These are phyloP conservation scores for Panulirus ornatus DNA, from an alignment of 1,140 invertebrate species.

Conservation along the genomic window DNA sequence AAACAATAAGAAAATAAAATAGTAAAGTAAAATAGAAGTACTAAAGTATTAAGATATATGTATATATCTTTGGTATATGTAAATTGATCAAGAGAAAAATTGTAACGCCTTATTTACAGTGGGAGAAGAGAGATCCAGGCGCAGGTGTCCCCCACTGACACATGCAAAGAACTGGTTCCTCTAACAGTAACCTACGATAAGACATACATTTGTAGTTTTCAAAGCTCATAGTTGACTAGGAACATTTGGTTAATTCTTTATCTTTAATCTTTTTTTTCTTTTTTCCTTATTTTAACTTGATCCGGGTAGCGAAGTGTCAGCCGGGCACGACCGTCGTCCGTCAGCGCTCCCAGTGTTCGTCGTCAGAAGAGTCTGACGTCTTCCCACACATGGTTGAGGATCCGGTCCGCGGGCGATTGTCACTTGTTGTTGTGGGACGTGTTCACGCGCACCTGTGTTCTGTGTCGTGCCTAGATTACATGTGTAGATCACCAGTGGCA, in stretches of 20 bases:
- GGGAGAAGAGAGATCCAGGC: neutral
- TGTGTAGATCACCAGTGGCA: too few species aligned
- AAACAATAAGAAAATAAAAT: too few species aligned
- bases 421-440: too few species aligned
- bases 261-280: conserved; percentile 29
- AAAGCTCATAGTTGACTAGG: conserved; percentile 71
- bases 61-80: neutral
- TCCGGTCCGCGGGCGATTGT: too few species aligned
- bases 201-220: conserved; percentile 68
- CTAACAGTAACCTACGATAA: conserved; percentile 42
- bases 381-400: too few species aligned
- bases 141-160: neutral
- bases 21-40: neutral
- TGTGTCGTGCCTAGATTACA: too few species aligned
- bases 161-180: neutral
- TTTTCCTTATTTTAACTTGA: conserved; percentile 28
- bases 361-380: too few species aligned
- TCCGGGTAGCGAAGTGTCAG: neutral
- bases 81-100: neutral
- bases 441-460: too few species aligned
- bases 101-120: neutral
- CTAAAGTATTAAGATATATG: neutral
- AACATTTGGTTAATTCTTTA: conserved; percentile 56
- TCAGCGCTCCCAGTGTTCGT: neutral
- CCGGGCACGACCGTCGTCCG: neutral